Conservation (phyloP, 1,140 invertebrate species). For the Propsilocerus akamusi region DNA sequence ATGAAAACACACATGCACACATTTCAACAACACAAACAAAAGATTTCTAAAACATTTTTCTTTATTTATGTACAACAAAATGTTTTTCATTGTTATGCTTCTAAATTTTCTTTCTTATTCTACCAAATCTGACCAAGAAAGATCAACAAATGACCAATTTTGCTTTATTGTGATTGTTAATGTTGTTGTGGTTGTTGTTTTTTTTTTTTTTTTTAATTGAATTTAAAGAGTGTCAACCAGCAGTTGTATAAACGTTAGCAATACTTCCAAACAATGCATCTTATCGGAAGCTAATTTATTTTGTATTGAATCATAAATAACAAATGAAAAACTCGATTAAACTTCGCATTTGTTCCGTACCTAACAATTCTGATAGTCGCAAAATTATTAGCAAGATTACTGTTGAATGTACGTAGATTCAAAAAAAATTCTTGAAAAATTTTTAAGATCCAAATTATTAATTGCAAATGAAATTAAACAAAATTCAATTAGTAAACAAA, state of each 20-base stretch:
- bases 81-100: neutral
- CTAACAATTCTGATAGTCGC: no score
- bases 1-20: neutral
- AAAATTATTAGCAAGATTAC: no score
- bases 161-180: neutral
- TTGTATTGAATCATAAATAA: no score
- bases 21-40: neutral
- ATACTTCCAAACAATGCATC: neutral
- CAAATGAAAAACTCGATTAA: no score
- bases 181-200: neutral
- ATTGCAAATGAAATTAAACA: slow-evolving; percentile 18
- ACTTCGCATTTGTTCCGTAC: no score
- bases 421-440: neutral
- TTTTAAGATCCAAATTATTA: slow-evolving; percentile 7
- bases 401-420: neutral
- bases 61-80: neutral
- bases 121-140: no score
- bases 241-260: no score
- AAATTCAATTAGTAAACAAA: no score
- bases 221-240: no score
- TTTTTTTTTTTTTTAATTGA: neutral
- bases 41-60: neutral
- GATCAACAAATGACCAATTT: no score
- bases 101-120: neutral
- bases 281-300: neutral